Evolutionary conservation across 2,113 vertebrate genomes (phyloP).

Genomic region (Phrynosoma blainvillii): DNA sequence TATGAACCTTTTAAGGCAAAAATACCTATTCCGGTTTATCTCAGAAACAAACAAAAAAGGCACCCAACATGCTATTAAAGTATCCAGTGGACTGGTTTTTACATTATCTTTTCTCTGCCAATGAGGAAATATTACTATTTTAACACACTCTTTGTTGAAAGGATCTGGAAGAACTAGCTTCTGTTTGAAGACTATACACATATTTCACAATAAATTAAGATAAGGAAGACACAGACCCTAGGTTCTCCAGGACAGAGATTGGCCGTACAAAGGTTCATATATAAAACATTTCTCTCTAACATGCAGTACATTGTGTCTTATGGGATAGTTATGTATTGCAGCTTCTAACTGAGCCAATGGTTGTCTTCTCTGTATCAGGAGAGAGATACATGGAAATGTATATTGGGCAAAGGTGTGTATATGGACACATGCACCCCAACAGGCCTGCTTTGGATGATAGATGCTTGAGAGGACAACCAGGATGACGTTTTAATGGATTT

Average conservation of each 20-base stretch:
- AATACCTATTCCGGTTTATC: not conserved
- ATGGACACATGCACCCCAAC: too few species aligned
- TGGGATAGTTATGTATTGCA: too few species aligned
- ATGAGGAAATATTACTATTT: not conserved
- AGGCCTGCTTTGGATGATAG: too few species aligned
- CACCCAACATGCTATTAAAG: too few species aligned
- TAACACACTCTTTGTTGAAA: not conserved
- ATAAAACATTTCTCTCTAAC: not conserved
- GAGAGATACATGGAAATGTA: not conserved
- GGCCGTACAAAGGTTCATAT: not conserved
- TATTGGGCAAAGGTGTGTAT: not conserved
- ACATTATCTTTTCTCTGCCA: not conserved
- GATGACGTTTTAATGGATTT: not conserved
- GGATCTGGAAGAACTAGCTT: not conserved
- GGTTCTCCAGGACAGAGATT: not conserved
- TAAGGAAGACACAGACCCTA: not conserved
- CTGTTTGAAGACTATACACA: not conserved
- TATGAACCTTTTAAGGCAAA: not conserved
- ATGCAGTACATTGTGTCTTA: not conserved
- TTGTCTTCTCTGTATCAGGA: not conserved
- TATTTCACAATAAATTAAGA: conserved; percentile 1
- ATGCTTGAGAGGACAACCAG: not conserved
- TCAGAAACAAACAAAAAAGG: not conserved
- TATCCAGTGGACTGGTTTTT: too few species aligned
- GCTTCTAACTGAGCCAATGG: too few species aligned